Percentiles rank a stretch among this genome's conserved stretches.
phyloP scores from a whole-genome alignment of 2,113 vertebrate genomes.

The Merops nubicus region DNA sequence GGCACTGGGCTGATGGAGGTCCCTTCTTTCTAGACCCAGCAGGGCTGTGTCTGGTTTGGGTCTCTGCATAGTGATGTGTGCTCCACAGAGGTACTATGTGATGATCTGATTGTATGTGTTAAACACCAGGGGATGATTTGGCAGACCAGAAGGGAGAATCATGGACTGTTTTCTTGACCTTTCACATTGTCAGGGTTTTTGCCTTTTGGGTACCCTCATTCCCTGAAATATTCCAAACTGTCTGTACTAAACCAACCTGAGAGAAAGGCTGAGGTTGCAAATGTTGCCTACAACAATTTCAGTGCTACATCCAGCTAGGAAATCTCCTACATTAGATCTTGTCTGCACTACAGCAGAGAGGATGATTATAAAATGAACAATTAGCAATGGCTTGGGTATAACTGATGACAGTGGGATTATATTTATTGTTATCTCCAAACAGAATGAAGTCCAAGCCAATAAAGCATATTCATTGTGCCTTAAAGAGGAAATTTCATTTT shows the following conservation, averaged over 20 bases:
- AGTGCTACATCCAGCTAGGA: not conserved
- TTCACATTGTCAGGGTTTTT: not conserved
- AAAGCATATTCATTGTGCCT: not conserved
- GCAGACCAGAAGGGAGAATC: not conserved
- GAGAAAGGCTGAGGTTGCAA: not conserved
- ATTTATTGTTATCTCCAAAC: slow-evolving; percentile 19
- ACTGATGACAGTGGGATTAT: not conserved
- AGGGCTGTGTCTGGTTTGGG: not conserved
- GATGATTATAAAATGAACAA: not conserved
- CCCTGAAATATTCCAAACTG: not conserved
- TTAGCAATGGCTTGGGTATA: not conserved
- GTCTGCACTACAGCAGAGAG: not conserved
- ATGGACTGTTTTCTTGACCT: not conserved
- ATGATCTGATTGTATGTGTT: not conserved
- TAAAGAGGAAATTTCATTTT: not conserved
- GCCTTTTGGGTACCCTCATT: not conserved
- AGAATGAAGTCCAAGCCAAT: not conserved
- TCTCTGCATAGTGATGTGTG: not conserved
- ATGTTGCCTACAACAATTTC: not conserved
- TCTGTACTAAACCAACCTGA: not conserved
- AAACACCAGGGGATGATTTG: not conserved
- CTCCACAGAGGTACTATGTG: not conserved
- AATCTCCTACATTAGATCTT: not conserved
- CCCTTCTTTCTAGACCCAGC: not conserved
- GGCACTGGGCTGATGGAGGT: rapidly evolving